Base-by-base conservation (phyloP, 2,113 vertebrate genomes). In the Megalops atlanticus region DNA sequence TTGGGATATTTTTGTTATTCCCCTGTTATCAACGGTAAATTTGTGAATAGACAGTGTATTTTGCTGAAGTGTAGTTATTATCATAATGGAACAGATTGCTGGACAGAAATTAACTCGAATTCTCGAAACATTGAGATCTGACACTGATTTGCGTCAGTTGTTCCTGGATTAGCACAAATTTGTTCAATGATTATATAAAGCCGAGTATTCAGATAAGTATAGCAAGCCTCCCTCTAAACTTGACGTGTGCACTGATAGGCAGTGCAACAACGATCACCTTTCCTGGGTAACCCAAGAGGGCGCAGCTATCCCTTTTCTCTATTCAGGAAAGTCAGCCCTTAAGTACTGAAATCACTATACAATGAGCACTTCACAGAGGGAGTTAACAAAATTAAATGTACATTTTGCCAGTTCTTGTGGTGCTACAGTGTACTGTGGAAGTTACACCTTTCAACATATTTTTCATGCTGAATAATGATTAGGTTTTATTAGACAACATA, bases 251-350 rank as follows among this genome's bases (percentile, higher is more conserved):
- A 38, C 40, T 75, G 73, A 31, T 2, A 45, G 35, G 47, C 75
- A 8, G 16, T 27, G 33, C 35, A 38, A 38, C 31, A 27, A 35
- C 24, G 49, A 4, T 77, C 11, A 45, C 21, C 35, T 24, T 74
- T n/a, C 24, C 45, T 54, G 49, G 38, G 35, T 35, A 80, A 80
- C 79, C 79, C 35, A 75, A 75, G 79, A 71, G 79, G 79, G 79
- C 79, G 72, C 79, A 64, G 36, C 79, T 54, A 33, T 54, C 72
- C 71, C n/a, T 41, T 11, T 31, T 41, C 36, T 64, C 52, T 14
- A 24, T 18, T 27, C 52, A 7, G 16, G 39, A 74, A 21, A 27
- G 58, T 11, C n/a, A 74, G n/a, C 15, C 41, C n/a, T 45, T 74
- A 15, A 10, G 39, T 15, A n/a, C 24, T 31, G 69, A 36, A 38